Percentiles rank a stretch among this genome's conserved stretches.
Conservation (phyloP, 2,113 vertebrate species). For the Burhinus bistriatus region DNA sequence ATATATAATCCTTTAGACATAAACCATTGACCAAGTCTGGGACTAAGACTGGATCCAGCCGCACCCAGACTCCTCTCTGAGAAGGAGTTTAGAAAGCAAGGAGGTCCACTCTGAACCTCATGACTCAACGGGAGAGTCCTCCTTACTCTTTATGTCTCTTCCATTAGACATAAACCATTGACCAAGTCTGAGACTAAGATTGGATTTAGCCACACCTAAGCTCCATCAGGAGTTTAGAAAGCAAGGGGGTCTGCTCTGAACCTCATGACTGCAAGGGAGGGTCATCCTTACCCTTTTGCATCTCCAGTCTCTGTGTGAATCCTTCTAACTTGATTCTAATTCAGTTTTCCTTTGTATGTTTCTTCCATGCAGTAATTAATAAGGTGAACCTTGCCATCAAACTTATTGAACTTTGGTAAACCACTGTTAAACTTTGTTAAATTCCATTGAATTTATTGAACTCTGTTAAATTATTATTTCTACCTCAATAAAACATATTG, state of each 20-base stretch:
- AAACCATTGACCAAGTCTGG: not conserved
- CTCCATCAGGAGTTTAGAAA: not conserved
- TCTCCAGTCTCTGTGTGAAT: not conserved
- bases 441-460: not conserved
- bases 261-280: not conserved
- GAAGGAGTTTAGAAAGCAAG: not conserved
- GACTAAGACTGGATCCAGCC: not conserved
- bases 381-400: not conserved
- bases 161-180: too few relatives aligned
- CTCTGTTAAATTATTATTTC: not conserved
- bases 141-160: not conserved
- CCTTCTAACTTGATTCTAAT: not conserved
- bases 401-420: not conserved
- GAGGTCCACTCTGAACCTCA: not conserved
- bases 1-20: not conserved
- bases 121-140: not conserved
- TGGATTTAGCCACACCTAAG: too few relatives aligned
- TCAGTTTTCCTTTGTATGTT: not conserved
- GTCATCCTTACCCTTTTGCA: not conserved
- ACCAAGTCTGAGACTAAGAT: too few relatives aligned
- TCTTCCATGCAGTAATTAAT: not conserved
- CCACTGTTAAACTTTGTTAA: not conserved
- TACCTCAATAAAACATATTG: not conserved
- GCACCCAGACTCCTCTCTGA: not conserved
- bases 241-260: not conserved